A percentile compares a stretch with the other conserved stretches of the same genome.
phyloP scores from a whole-genome alignment of 2,113 vertebrate genomes.

The Strix aluco region DNA sequence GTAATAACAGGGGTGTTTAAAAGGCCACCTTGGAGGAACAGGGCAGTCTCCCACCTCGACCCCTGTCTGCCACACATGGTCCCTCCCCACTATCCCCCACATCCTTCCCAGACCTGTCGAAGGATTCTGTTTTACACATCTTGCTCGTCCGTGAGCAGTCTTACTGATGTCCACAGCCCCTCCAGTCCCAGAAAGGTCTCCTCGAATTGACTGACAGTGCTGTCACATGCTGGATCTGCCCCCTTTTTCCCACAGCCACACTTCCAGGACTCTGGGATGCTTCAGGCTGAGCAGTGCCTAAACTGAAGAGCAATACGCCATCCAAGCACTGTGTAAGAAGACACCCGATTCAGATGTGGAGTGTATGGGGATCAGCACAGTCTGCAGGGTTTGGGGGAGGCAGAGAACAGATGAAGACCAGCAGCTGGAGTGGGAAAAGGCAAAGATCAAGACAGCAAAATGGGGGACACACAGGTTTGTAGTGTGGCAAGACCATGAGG shows the following conservation, averaged over 20 bases:
- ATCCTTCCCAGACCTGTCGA: background rate
- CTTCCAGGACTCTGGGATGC: background rate
- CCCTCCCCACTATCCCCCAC: background rate
- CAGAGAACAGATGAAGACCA: background rate
- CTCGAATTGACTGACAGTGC: background rate
- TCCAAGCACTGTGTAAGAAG: background rate
- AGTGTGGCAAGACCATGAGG: background rate
- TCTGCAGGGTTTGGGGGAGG: background rate
- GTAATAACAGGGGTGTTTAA: background rate
- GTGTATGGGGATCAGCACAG: background rate
- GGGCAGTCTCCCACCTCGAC: accelerated
- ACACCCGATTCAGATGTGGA: background rate
- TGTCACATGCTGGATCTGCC: accelerated
- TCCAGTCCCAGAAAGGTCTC: background rate
- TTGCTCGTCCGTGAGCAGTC: background rate
- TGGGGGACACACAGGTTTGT: accelerated
- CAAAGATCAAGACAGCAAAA: background rate
- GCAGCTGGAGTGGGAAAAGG: background rate
- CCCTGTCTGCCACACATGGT: accelerated
- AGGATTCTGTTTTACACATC: background rate
- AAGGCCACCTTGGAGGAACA: background rate
- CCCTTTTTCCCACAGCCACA: background rate
- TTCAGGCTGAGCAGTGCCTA: background rate
- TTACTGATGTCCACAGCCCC: accelerated
- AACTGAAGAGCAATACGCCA: background rate